Conservation (phyloP, 2,888 invertebrate genomes). For the Chrysotoxum bicinctum region DNA sequence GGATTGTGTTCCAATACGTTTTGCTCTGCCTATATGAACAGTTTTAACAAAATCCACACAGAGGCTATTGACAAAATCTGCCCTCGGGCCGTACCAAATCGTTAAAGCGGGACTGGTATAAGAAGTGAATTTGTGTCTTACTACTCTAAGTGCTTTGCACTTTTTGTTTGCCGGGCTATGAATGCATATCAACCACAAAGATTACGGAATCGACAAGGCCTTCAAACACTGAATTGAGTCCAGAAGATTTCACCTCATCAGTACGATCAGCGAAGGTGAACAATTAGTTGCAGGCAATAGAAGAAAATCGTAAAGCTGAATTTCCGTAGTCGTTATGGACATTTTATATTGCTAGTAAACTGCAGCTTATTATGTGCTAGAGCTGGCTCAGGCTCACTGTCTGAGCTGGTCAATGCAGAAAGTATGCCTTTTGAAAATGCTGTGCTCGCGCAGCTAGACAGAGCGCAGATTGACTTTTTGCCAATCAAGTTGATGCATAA, state of each 20-base stretch:
- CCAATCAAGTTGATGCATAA: slow-evolving; percentile 40
- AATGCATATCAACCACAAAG: slow-evolving; percentile 53
- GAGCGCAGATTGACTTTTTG: slow-evolving; percentile 58
- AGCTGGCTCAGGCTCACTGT: background rate
- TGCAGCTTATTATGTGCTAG: background rate
- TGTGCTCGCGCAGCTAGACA: slow-evolving; percentile 6
- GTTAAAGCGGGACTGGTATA: background rate
- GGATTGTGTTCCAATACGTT: too few relatives aligned
- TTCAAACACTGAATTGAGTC: slow-evolving; percentile 58
- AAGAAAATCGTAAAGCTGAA: slow-evolving; percentile 37
- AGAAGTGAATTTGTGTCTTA: slow-evolving; percentile 6
- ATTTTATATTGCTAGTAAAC: background rate
- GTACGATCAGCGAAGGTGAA: slow-evolving; percentile 80
- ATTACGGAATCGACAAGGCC: slow-evolving; percentile 61
- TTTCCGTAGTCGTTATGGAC: slow-evolving; percentile 41
- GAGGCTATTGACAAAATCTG: too few relatives aligned
- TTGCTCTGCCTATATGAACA: too few relatives aligned
- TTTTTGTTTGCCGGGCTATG: slow-evolving; percentile 21
- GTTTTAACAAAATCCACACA: too few relatives aligned
- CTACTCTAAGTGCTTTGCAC: slow-evolving; percentile 8
- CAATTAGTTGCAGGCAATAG: slow-evolving; percentile 73
- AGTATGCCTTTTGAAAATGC: slow-evolving; percentile 46
- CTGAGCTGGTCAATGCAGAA: slow-evolving; percentile 43
- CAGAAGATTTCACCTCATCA: slow-evolving; percentile 81
- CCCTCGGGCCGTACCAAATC: too few relatives aligned